These are phyloP conservation scores for Osmoderma eremita DNA, from an alignment of 2,888 invertebrate genomes.

Conservation along the genomic window DNA sequence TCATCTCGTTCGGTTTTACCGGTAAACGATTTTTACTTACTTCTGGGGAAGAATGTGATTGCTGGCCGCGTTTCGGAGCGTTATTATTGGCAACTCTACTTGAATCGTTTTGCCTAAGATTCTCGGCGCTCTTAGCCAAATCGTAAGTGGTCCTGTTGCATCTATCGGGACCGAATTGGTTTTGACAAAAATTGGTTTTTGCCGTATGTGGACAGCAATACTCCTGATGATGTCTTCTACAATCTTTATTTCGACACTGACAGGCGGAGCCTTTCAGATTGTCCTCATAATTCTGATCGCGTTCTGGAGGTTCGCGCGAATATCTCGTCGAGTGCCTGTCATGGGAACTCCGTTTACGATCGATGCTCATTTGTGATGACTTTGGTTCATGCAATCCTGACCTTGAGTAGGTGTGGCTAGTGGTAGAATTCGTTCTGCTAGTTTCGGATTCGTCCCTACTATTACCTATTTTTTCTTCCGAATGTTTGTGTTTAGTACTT, in stretches of 20 bases:
- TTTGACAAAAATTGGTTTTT: constrained; percentile 3
- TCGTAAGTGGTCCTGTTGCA: constrained; percentile 39
- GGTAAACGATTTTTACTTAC: constrained; percentile 37
- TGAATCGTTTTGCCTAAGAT: constrained; percentile 35
- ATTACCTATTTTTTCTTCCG: not conserved
- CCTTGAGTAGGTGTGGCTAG: not conserved
- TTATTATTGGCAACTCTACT: constrained; percentile 18
- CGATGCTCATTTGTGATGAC: constrained; percentile 41
- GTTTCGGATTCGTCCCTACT: not conserved
- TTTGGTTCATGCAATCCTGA: constrained; percentile 26
- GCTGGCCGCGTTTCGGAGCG: constrained; percentile 10
- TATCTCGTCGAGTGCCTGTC: constrained; percentile 42
- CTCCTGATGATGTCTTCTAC: constrained; percentile 29
- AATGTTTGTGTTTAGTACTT: not conserved
- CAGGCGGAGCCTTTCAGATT: constrained; percentile 13
- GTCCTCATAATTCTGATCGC: constrained; percentile 45
- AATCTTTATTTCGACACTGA: constrained; percentile 34
- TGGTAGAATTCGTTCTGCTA: too few species aligned
- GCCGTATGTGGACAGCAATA: constrained; percentile 4
- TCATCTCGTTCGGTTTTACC: constrained; percentile 37
- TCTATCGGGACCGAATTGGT: constrained; percentile 29
- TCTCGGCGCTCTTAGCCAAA: constrained; percentile 40
- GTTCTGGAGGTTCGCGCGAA: constrained; percentile 49
- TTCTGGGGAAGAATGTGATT: constrained; percentile 39
- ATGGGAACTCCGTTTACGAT: constrained; percentile 34